phyloP scores from a whole-genome alignment of 1,140 invertebrate species.

The Drosophila pseudoananassae region DNA sequence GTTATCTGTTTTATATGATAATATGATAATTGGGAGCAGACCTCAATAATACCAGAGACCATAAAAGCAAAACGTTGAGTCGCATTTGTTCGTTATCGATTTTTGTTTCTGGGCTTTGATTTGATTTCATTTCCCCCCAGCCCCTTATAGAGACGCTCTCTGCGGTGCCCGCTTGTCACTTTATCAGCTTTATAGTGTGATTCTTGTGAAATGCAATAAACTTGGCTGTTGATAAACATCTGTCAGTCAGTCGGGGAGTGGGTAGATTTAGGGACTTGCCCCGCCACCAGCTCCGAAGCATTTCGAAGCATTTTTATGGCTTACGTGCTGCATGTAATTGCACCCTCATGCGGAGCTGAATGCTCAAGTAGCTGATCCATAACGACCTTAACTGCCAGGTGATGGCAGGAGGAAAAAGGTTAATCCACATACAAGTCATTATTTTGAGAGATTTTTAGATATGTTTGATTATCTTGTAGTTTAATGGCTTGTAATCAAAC shows the following conservation, averaged over 20 bases:
- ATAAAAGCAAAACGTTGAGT: constrained; percentile 25
- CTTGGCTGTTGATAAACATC: constrained; percentile 71
- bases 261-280: constrained; percentile 13
- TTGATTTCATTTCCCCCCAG: constrained; percentile 8
- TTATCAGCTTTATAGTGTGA: constrained; percentile 75
- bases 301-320: constrained; percentile 49
- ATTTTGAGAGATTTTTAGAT: constrained; percentile 10
- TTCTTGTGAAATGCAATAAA: constrained; percentile 75
- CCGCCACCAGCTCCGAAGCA: not conserved
- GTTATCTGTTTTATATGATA: constrained; percentile 40
- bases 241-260: constrained; percentile 47
- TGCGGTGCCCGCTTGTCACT: constrained; percentile 22
- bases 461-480: constrained; percentile 1
- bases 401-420: constrained; percentile 5
- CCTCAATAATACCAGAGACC: constrained; percentile 33
- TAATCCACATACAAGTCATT: constrained; percentile 27
- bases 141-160: not conserved
- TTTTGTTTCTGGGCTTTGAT: constrained; percentile 31
- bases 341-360: constrained; percentile 47
- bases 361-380: constrained; percentile 54
- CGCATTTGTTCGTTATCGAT: constrained; percentile 28
- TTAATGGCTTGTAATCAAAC: not conserved
- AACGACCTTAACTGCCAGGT: constrained; percentile 38
- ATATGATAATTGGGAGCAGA: constrained; percentile 42
- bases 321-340: constrained; percentile 70